Evolutionary conservation across 2,888 invertebrate species (phyloP), one percentile per base, ranked within the genome.

Genomic region (Sisyra nigra): DNA sequence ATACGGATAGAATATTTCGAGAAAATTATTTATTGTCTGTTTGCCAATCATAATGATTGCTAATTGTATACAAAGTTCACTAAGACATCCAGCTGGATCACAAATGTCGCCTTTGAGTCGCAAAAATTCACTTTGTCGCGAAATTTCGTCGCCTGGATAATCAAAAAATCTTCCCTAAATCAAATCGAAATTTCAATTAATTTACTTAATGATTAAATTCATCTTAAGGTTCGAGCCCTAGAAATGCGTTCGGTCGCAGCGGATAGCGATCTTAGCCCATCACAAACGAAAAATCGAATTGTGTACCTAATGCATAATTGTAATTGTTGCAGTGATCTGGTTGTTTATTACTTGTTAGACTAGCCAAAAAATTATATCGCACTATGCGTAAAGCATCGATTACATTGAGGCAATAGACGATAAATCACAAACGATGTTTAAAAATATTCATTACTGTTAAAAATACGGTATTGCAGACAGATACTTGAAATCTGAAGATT

Each of bases 1-100:
- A 74, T 61, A 86, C 78, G 94, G 93, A 57, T 84, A 80, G 40
- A 89, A 71, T 40, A 94, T 74, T 61, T 96, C 94, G 50, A 92
- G 72, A 53, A 91, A 80, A 62, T 93, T 94, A 57, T 91, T 94
- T 63, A 89, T 80, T 50, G 86, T 75, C 60, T 96, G 94, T 57
- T 94, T 94, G 18, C 93, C 94, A 37, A 93, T 80, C 89, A 93
- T 92, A 49, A 92, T 89, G 49, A 92, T 91, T 2, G 88, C 85
- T 19, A 92, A 64, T 52, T 92, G 92, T 48, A 92, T 89, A 55
- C 88, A 91, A 24, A 93, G 65, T 53, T 92, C 92, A 1, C 88
- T 89, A 4, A 94, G 68, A 57, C 94, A 94, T 2, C 94, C 93
- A 0, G 92, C 88, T 0, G 89, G 88, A 61, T 91, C 89, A 55